Evolutionary conservation across 2,797 vertebrate species (phyloP).

Genomic region (Valencia hispanica): DNA sequence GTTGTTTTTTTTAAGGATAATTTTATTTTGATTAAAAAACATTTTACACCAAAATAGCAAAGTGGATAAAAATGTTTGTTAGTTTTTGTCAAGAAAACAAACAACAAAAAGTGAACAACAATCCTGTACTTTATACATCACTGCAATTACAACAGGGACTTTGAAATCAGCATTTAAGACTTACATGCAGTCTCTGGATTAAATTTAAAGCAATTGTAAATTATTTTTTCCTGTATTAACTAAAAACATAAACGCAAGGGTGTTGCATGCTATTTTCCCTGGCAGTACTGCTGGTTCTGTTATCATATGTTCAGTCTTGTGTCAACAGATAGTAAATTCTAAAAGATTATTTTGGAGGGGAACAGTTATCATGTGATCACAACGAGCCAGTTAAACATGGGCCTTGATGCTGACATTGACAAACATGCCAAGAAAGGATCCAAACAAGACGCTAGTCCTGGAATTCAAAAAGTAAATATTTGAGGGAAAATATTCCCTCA

Average conservation of each 20-base stretch:
- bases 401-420: conserved; percentile 28
- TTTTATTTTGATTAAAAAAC: not conserved
- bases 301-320: not conserved
- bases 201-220: conserved; percentile 3
- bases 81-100: not conserved
- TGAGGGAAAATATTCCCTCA: conserved; percentile 30
- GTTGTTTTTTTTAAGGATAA: not conserved
- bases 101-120: not conserved
- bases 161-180: conserved; percentile 33
- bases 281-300: not conserved
- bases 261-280: not conserved
- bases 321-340: not conserved
- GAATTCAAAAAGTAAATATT: conserved; percentile 7
- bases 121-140: not conserved
- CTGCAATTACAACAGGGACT: conserved; percentile 22
- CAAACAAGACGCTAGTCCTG: conserved; percentile 33
- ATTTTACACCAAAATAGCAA: not conserved
- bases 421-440: conserved; percentile 20
- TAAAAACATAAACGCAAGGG: conserved; percentile 5
- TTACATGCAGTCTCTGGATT: conserved; percentile 7
- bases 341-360: conserved; percentile 20
- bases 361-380: not conserved
- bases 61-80: not conserved
- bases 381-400: not conserved
- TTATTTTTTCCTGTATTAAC: conserved; percentile 1